Evolutionary conservation across 2,888 invertebrate genomes (phyloP).

Genomic region (Cryptophagus acutangulus): DNA sequence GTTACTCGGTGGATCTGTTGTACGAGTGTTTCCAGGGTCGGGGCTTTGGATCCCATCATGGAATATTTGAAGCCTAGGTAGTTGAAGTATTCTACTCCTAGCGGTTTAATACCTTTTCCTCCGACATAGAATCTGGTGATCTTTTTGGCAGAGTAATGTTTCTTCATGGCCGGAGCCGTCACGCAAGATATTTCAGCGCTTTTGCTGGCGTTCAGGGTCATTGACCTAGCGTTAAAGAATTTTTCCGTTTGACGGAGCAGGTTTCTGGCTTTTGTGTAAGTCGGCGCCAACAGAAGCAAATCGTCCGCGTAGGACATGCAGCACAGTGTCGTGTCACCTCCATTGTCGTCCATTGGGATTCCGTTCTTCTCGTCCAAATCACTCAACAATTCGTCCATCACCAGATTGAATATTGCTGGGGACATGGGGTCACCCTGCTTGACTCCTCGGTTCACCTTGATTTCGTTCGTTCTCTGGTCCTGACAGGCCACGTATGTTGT

Average conservation of each 20-base stretch:
- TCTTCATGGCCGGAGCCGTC: not conserved
- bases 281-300: constrained; percentile 3
- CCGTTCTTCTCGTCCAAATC: not conserved
- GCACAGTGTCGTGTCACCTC: not conserved
- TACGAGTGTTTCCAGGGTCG: not conserved
- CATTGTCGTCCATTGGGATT: not conserved
- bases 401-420: constrained; percentile 1
- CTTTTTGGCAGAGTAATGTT: not conserved
- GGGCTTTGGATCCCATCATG: not conserved
- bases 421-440: constrained; percentile 9
- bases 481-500: not conserved
- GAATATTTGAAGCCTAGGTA: not conserved
- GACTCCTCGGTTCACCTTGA: not conserved
- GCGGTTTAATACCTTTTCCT: not conserved
- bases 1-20: not conserved
- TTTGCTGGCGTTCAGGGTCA: constrained; percentile 4
- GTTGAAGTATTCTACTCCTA: not conserved
- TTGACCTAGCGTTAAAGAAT: constrained; percentile 5
- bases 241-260: constrained; percentile 2
- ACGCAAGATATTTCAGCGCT: not conserved
- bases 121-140: not conserved
- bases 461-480: not conserved
- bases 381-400: not conserved
- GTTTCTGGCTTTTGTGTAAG: constrained; percentile 1
- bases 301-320: constrained; percentile 8